Conservation (phyloP, 2,113 vertebrate genomes). For the Alouatta palliata region DNA sequence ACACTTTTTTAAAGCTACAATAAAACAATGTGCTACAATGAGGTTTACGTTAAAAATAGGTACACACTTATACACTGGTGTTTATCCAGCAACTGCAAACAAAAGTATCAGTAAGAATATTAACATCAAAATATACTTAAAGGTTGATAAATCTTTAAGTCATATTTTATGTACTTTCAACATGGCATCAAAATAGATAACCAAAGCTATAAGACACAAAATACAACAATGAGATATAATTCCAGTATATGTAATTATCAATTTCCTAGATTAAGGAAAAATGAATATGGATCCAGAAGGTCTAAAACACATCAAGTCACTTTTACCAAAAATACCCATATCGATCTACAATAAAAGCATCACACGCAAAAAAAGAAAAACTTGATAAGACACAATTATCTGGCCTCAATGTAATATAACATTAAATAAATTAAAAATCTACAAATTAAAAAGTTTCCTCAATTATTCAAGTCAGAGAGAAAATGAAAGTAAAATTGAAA, state of each 20-base stretch:
- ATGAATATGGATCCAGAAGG: not conserved
- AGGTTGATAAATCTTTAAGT: not conserved
- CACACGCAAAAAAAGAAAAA: constrained; percentile 3
- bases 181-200: not conserved
- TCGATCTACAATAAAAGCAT: not conserved
- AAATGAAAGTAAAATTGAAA: not conserved
- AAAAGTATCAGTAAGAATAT: not conserved
- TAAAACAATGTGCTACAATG: not conserved
- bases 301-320: not conserved
- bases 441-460: constrained; percentile 6
- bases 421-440: not conserved
- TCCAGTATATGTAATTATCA: not conserved
- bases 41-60: not conserved
- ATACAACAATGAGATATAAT: not conserved
- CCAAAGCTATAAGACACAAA: not conserved
- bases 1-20: not conserved
- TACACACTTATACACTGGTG: not conserved
- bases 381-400: not conserved
- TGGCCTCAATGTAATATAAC: not conserved
- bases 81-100: not conserved
- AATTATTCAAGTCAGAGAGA: not conserved
- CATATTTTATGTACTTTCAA: constrained; percentile 14
- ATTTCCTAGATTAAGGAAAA: not conserved
- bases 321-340: not conserved
- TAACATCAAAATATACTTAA: not conserved